Base-by-base conservation (phyloP, 2,888 invertebrate species). In the Adelphocoris suturalis region DNA sequence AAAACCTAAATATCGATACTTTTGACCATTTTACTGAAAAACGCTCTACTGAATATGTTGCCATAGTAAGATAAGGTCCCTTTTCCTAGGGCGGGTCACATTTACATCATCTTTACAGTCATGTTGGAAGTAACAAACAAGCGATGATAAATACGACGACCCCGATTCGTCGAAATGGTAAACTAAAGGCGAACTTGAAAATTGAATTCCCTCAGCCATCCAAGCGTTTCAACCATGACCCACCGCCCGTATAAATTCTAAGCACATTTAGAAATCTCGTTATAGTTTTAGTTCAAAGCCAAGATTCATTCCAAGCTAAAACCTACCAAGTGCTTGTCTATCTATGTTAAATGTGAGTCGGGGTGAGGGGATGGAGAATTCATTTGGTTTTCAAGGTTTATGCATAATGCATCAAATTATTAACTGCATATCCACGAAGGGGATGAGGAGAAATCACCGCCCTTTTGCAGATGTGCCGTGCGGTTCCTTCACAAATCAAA, bases 381-480 rank as follows among this genome's bases (percentile, higher is more conserved):
- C 57, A 5, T n/a, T n/a, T 23, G 23, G 3, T 68, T 68, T 68
- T 68, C 19, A 68, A 68, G 23, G 68, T 19, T 68, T 68, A 68
- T 68, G 68, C n/a, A 68, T 68, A 19, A 68, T 68, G 23, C 68
- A 68, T 68, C 68, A 68, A 68, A 68, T 68, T 68, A 68, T 23
- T 23, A 68, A 68, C 27, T 68, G 68, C 68, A 68, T 68, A 68
- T 23, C 37, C 37, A 37, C 2, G 37, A 68, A 68, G 68, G 23
- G 9, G 68, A 23, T 0, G 11, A 68, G 23, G 68, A 1, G 68
- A 23, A 23, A 68, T 68, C 68, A 68, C 11, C 68, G 27, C 68
- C 68, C 68, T 68, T 68, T 68, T 68, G 68, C 68, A 19, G 68
- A 23, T 68, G 68, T 68, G 68, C 68, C 23, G 68, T 68, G 23